Conservation (phyloP, 2,888 invertebrate species). For the Carcina quercana region DNA sequence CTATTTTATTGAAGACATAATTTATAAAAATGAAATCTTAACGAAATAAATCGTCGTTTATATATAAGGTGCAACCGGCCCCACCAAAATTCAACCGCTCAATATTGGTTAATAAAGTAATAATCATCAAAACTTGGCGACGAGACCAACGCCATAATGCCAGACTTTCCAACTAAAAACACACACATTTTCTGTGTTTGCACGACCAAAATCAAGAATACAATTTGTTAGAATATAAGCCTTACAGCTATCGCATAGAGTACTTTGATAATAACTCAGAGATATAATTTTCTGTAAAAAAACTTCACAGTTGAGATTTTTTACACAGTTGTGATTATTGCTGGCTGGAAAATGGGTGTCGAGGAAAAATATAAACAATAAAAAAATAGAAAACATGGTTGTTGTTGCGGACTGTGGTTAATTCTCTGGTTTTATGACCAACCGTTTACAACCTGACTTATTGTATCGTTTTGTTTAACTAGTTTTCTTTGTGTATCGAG, state of each 20-base stretch:
- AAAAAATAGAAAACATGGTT: conserved; percentile 27
- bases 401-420: conserved; percentile 36
- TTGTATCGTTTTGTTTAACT: conserved; percentile 61
- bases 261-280: conserved; percentile 1
- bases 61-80: conserved; percentile 22
- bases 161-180: conserved; percentile 23
- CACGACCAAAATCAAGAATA: conserved; percentile 1
- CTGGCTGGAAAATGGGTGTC: conserved; percentile 17
- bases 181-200: conserved; percentile 5
- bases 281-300: no score
- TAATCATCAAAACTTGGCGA: conserved; percentile 68
- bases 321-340: conserved; percentile 8
- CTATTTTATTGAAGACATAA: no score
- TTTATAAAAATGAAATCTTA: no score
- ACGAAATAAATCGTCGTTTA: no score
- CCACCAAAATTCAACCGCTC: conserved; percentile 36
- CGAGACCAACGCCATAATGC: conserved; percentile 44
- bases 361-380: conserved; percentile 18
- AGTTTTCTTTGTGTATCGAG: conserved; percentile 38
- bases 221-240: neutral
- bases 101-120: conserved; percentile 75
- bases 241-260: neutral
- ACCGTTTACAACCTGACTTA: conserved; percentile 46
- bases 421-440: conserved; percentile 24
- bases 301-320: no score